Evolutionary conservation across 35 echinoderm and acorn worm species (phyloP).

Genomic region (Patiria miniata): DNA sequence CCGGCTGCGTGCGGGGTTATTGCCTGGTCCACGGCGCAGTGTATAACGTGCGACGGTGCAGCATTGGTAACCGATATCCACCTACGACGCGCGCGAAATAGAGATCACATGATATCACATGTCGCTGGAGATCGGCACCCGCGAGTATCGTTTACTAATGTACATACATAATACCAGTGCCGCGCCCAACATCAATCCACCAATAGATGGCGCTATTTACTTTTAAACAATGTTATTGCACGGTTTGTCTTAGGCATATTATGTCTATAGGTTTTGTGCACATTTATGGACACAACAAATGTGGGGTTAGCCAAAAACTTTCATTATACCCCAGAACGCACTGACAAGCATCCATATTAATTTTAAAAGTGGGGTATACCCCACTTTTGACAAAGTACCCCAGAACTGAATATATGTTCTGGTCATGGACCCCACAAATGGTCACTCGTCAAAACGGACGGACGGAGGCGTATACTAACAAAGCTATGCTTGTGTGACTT

Average conservation of each 20-base stretch:
- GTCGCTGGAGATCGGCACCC: no score
- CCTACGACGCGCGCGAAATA: no score
- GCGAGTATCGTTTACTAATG: no score
- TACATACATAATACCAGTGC: no score
- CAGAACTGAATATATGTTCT: constrained; percentile 13
- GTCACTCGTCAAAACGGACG: background rate
- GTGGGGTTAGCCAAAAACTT: background rate
- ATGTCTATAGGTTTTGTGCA: background rate
- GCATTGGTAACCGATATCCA: no score
- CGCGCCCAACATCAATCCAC: no score
- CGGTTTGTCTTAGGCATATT: background rate
- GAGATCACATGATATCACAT: no score
- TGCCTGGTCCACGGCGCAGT: no score
- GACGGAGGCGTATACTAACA: background rate
- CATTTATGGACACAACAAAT: background rate
- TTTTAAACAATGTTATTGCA: background rate
- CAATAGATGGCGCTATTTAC: background rate
- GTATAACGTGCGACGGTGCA: no score
- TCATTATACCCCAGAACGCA: constrained; percentile 10
- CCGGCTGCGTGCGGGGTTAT: no score
- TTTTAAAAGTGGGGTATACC: background rate
- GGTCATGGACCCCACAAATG: constrained; percentile 2
- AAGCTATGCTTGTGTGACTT: no score
- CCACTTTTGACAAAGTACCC: constrained; percentile 18
- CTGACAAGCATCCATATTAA: background rate